Base-by-base conservation (phyloP, 2,888 invertebrate species). In the Dicyrtomina minuta region DNA sequence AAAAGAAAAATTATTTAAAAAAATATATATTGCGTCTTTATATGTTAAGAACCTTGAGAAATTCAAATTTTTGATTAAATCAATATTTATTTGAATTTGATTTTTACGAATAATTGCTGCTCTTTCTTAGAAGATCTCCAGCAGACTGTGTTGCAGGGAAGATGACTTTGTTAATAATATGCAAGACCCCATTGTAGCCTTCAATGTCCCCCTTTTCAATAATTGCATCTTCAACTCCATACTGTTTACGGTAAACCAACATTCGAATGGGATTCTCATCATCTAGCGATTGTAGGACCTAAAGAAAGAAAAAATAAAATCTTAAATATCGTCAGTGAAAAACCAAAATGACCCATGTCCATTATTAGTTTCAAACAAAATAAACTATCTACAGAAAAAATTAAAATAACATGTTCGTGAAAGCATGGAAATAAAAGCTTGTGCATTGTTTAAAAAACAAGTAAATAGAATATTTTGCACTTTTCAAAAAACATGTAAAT, bases 101-200 rank as follows among this genome's bases (percentile, higher is more conserved):
- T n/a, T 15, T 70, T 72, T 74, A 83, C 84, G 82, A 82, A 77
- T 83, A 82, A 74, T 83, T 81, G 27, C 81, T 80, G 68, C 83
- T 81, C 43, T 80, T 80, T 41, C 80, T 74, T 2, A 85, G 79
- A 12, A 82, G 77, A 53, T 83, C 83, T 65, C 82, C 80, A 0
- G 83, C 79, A 17, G 81, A 81, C 24, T 79, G 75, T 49, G 81
- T 82, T 10, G 83, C 82, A 0, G 84, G 84, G 22, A 80, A 77
- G 24, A 85, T 79, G 3, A 84, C 83, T 72, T 81, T 82, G 79
- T 83, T 82, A 66, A 85, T 82, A 65, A 84, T 79, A 75, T 85
- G 85, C 41, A 85, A 76, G n/a, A 77, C 83, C 80, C 84, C 84
- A 75, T 84, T 84, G 70, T 81, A 81, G 12, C 83, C 83, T 75